Conservation (phyloP, 2,797 vertebrate genomes). For the Hirundo rustica region DNA sequence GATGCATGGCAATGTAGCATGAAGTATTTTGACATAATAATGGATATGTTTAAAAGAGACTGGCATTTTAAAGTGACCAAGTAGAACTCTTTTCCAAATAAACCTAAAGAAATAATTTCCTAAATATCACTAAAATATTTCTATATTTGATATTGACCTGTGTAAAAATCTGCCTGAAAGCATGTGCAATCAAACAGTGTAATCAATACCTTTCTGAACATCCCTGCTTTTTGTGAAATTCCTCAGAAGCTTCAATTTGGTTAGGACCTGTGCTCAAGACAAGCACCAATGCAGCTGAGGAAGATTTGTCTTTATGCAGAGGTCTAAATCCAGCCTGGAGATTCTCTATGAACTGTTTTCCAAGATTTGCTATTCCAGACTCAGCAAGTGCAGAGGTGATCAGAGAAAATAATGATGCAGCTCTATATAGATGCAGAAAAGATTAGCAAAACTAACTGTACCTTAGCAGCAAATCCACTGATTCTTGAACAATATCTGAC, state of each 20-base stretch:
- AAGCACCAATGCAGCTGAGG: not conserved
- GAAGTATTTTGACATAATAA: no score
- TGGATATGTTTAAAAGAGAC: not conserved
- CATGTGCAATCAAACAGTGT: no score
- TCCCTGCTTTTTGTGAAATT: not conserved
- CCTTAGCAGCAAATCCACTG: not conserved
- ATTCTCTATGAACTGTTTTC: conserved; percentile 83
- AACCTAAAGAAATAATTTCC: not conserved
- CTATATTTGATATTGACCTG: not conserved
- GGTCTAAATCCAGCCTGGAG: conserved; percentile 47
- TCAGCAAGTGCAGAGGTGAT: conserved; percentile 82
- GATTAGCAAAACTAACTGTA: not conserved
- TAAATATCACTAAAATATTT: not conserved
- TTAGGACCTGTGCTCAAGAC: not conserved
- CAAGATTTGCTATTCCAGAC: conserved; percentile 82
- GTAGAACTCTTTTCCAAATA: not conserved
- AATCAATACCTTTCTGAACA: not conserved
- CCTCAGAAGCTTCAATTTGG: not conserved
- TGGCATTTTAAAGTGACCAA: not conserved
- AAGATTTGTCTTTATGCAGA: not conserved
- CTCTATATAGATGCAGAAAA: not conserved
- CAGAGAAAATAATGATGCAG: conserved; percentile 59
- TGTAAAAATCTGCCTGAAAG: not conserved
- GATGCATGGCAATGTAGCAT: not conserved
- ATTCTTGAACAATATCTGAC: not conserved